Evolutionary conservation across 2,113 vertebrate genomes (phyloP), one percentile per base, ranked within the genome.

Genomic region (Odontophorus gujanensis): DNA sequence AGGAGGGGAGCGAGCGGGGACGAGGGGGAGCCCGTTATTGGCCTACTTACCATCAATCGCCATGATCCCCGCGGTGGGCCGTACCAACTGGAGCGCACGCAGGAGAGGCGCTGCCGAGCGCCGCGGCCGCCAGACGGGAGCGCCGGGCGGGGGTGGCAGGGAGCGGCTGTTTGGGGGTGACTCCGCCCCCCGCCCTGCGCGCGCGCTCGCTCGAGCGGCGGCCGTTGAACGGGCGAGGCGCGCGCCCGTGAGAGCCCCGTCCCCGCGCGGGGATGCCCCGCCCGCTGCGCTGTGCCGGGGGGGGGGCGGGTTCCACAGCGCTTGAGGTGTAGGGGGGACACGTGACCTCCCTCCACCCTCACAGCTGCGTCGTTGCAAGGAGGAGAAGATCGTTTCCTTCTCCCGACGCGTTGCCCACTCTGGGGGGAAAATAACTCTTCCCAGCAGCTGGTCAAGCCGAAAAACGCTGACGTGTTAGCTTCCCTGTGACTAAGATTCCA

Each of bases 31-130:
- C 97, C 94, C 91, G 96, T 97, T 97, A 98, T 97, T 98, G 97
- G 98, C 98, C 98, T 98, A 98, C 98, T 99, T 97, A 99, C 98
- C 98, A 97, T 99, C 98, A 98, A 98, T 98, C 98, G 98, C 98
- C 98, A 99, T 99, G 98, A 98, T 99, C 96, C 97, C 98, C 98
- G 98, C 97, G 96, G 97, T 97, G 98, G 98, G 97, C 97, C 96
- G 96, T 98, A 97, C 98, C 98, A 53, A 53, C 50, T 53, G 50
- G 50, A 53, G 50, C 25, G 94, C 92, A 91, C 45, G 93, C 95
- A 94, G 92, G 50, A 88, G 86, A 82, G 65, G 94, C 91, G 93
- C 62, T 81, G 91, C 21, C 86, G n/a, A 53, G 25, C 50, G 71
- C 84, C 58, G 89, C 40, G 65, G 69, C 82, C 28, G 88, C 80